Base-by-base conservation (phyloP, 1,140 invertebrate genomes). In the Drosophila erecta region DNA sequence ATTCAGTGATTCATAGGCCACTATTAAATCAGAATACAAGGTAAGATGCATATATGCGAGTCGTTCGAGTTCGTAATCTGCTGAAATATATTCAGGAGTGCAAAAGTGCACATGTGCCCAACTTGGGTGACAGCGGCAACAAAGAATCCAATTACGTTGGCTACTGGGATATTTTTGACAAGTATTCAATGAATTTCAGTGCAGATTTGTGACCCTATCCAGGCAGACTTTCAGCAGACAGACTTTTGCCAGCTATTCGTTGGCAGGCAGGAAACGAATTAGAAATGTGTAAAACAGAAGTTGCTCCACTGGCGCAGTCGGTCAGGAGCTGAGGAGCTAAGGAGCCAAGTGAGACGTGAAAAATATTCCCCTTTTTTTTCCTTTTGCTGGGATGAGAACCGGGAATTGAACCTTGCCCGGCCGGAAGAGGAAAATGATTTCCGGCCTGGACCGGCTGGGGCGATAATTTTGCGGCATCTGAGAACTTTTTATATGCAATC, bases 111-210 rank as follows among this genome's bases (percentile, higher is more conserved):
- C 84, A 89, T 89, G 79, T 84, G 84, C 49, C 76, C 70, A 58
- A 37, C 43, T 40, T 30, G 49, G 35, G n/a, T 49, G 64, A 70
- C 64, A 57, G 49, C 64, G 65, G 35, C 44, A 46, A 51, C 27
- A 65, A 73, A 75, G 79, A 87, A 84, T 89, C 69, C 84, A 89
- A 89, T 90, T 89, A 89, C 85, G 73, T 20, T 20, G 55, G 47
- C 53, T 53, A 75, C 76, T 89, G 46, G 76, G 75, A 89, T 80
- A 84, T 89, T 87, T 75, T 89, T 89, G 84, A 89, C 84, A 89
- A 89, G 71, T 89, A 89, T 89, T 89, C 84, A 89, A 89, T 89
- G 84, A 89, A 89, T 89, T 89, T 84, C 81, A 89, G 89, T 89
- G 49, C 67, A 84, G 79, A 87, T 87, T 87, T 87, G 76, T 81